These are phyloP conservation scores for Limnodromus scolopaceus DNA, from an alignment of 2,797 vertebrate genomes.

Conservation along the genomic window DNA sequence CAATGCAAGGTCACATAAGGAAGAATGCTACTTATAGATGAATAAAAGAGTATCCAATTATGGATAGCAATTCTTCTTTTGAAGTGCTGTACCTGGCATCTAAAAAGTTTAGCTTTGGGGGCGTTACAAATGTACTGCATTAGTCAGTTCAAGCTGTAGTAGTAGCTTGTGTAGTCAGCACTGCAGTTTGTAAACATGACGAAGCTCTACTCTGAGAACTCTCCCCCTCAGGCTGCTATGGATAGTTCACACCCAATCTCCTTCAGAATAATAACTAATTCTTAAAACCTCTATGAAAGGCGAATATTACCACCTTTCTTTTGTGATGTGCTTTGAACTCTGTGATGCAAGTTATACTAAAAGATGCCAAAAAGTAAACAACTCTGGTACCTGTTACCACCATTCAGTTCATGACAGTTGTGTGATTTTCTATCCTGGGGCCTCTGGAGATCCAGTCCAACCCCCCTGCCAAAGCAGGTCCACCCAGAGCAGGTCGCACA, in stretches of 20 bases:
- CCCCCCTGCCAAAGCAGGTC: too few species aligned
- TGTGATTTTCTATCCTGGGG: too few species aligned
- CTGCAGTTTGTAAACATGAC: not conserved
- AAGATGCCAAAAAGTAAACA: not conserved
- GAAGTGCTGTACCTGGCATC: not conserved
- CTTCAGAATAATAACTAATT: not conserved
- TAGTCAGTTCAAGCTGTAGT: not conserved
- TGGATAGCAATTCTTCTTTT: not conserved
- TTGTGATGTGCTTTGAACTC: not conserved
- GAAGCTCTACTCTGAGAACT: not conserved
- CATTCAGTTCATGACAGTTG: too few species aligned
- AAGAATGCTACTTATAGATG: not conserved
- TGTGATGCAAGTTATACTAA: not conserved
- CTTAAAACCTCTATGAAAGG: not conserved
- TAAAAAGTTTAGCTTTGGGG: not conserved
- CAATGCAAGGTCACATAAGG: not conserved
- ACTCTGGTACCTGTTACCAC: too few species aligned
- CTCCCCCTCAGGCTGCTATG: not conserved
- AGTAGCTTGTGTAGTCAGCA: not conserved
- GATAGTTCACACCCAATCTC: not conserved
- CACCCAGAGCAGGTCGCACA: too few species aligned
- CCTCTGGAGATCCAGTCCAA: too few species aligned
- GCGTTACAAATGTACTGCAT: not conserved
- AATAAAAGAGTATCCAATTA: not conserved
- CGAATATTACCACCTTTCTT: not conserved